phyloP scores from a whole-genome alignment of 2,888 invertebrate genomes.

The Dryobotodes eremita region DNA sequence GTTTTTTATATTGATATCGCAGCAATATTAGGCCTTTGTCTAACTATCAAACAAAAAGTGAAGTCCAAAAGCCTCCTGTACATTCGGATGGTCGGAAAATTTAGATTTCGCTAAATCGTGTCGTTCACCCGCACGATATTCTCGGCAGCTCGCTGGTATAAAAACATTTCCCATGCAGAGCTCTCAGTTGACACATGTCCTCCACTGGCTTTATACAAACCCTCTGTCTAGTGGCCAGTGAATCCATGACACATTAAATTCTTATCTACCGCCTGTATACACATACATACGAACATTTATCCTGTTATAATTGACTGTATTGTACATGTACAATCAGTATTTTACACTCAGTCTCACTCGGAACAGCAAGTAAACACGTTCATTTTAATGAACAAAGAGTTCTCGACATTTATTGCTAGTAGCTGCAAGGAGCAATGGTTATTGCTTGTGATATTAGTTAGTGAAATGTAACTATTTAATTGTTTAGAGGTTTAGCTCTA shows the following conservation, averaged over 20 bases:
- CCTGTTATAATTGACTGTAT: conserved; percentile 68
- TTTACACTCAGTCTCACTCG: conserved; percentile 63
- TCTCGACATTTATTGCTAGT: conserved; percentile 70
- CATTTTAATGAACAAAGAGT: conserved; percentile 70
- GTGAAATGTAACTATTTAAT: conserved; percentile 62
- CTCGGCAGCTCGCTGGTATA: conserved; percentile 65
- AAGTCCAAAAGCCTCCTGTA: conserved; percentile 36
- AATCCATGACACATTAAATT: conserved; percentile 74
- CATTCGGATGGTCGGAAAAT: conserved; percentile 50
- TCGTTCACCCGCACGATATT: conserved; percentile 63
- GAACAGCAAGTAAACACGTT: conserved; percentile 70
- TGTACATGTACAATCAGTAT: conserved; percentile 65
- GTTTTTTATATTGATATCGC: conserved; percentile 25
- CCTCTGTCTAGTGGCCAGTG: conserved; percentile 71
- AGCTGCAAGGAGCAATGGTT: conserved; percentile 60
- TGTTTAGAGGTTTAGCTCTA: conserved; percentile 45
- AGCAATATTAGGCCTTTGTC: neutral
- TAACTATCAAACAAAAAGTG: conserved; percentile 55
- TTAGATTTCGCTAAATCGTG: conserved; percentile 60
- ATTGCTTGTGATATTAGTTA: conserved; percentile 64
- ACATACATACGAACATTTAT: conserved; percentile 35
- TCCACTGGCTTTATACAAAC: conserved; percentile 79
- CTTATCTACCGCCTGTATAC: conserved; percentile 63
- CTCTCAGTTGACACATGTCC: conserved; percentile 82
- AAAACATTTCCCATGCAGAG: conserved; percentile 75